A percentile compares a stretch with the other conserved stretches of the same genome.
Conservation (phyloP, 2,113 vertebrate genomes). For the Podilymbus podiceps region DNA sequence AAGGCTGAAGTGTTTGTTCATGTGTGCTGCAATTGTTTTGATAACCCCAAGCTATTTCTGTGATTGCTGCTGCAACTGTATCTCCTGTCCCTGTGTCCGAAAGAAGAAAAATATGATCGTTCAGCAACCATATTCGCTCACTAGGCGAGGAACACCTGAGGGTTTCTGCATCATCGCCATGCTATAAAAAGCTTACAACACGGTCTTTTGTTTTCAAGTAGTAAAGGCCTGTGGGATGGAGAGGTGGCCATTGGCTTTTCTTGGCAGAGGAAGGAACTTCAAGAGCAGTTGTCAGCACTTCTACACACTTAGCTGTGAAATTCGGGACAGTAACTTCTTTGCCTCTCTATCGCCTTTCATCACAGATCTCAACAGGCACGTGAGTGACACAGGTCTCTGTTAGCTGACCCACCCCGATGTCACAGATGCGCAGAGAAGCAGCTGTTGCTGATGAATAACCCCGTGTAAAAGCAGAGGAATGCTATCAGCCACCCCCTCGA, state of each 20-base stretch:
- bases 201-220: neutral
- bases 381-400: neutral
- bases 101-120: accelerated
- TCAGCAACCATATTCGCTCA: accelerated
- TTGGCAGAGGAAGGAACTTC: neutral
- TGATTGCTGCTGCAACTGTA: neutral
- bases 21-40: neutral
- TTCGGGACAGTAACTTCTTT: neutral
- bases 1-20: neutral
- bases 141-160: neutral
- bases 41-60: neutral
- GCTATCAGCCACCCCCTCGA: neutral
- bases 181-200: neutral
- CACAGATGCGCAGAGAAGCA: neutral
- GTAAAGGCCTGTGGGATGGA: neutral
- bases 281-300: neutral
- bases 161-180: accelerated
- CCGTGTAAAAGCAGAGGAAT: neutral
- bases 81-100: neutral
- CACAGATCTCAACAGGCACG: accelerated
- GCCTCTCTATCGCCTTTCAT: neutral
- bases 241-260: neutral
- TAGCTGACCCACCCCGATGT: neutral
- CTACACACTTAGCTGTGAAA: neutral
- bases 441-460: neutral